Conservation (phyloP, 2,797 vertebrate genomes). For the Aotus griseimembra region DNA sequence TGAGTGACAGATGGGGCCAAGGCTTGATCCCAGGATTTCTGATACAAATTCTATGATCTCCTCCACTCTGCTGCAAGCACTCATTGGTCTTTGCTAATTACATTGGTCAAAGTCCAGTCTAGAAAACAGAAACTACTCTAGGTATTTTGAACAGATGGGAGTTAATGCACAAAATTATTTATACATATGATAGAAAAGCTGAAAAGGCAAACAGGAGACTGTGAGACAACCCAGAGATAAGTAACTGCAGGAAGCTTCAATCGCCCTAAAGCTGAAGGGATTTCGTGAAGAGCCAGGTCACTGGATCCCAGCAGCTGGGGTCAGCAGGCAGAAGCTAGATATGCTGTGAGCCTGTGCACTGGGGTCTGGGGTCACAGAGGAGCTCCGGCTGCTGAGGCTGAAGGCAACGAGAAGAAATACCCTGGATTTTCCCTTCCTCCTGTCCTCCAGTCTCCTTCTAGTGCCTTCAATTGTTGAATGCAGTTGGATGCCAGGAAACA, state of each 20-base stretch:
- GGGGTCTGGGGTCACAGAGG: neutral
- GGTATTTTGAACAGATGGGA: slow-evolving; percentile 27
- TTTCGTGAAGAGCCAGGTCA: neutral
- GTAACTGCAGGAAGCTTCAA: neutral
- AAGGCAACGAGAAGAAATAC: neutral
- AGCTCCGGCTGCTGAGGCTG: neutral
- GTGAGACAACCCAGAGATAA: neutral
- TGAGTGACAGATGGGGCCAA: neutral
- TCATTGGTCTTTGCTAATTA: neutral
- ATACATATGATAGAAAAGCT: neutral
- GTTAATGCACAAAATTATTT: slow-evolving; percentile 9
- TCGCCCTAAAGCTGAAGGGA: neutral
- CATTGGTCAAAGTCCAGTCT: neutral
- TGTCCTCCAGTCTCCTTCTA: neutral
- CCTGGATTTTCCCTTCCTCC: neutral
- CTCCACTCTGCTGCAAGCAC: neutral
- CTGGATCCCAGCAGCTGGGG: neutral
- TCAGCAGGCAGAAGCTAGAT: neutral
- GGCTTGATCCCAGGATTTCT: neutral
- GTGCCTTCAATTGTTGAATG: neutral
- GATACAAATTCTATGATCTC: neutral
- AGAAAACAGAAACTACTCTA: neutral
- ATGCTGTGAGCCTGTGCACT: neutral
- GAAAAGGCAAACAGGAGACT: neutral
- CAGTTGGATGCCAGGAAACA: neutral